Evolutionary conservation across 1,140 invertebrate genomes (phyloP), one percentile per base, ranked within the genome.

Genomic region (Meloidogyne exigua): DNA sequence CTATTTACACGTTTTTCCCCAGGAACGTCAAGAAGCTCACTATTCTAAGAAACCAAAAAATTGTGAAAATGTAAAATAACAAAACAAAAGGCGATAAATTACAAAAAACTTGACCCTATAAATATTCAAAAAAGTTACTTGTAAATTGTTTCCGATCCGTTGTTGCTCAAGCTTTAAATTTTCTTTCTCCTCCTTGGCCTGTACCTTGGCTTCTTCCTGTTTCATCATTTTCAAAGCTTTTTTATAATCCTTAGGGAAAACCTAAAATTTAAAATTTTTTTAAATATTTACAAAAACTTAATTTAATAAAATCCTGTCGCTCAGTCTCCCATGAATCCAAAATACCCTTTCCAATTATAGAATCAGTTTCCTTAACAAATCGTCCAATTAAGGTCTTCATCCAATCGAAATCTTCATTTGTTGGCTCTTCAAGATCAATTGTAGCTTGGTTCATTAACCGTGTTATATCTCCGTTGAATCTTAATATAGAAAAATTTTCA

Each of bases 161-260:
- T 74, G 25, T 65, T 80, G 82, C 36, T 62, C 79, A 7, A 57
- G 5, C 23, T 28, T 26, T 26, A 42, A 23, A n/a, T 80, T 80
- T 23, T 80, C 78, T 44, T 79, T 81, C 7, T 88, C 87, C 49
- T 87, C 72, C 23, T 65, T 88, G 74, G 89, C 88, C 0, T 83
- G 62, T 62, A 88, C 88, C 57, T 78, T 73, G 32, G 80, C 81
- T 23, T 76, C 70, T 80, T 92, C 91, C 72, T 91, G 89, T 49
- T 91, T 91, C 82, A 93, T 83, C 85, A 93, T 92, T 80, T 92
- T 91, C 5, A 99, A 88, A 9, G 92, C 96, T 80, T 93, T 90
- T 85, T 97, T 94, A 89, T 97, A 99, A 85, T 99, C 96, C 83
- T 93, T 93, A 0, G 96, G 96, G 90, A 98, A 99, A 71, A 98